Base-by-base conservation (phyloP, 2,888 invertebrate species). In the Aspidiotus destructor region DNA sequence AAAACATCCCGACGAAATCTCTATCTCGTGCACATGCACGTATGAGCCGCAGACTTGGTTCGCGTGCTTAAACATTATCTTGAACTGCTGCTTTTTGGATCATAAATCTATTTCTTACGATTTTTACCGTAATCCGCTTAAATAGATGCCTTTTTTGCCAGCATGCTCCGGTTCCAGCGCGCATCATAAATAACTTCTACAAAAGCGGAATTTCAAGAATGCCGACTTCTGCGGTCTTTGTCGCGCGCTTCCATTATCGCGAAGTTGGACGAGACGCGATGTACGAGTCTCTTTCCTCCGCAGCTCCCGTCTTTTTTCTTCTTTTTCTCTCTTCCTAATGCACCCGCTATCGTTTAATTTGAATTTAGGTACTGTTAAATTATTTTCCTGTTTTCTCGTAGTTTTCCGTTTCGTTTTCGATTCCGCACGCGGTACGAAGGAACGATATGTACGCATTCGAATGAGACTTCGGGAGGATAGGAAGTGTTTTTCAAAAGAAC, bases 101-200 rank as follows among this genome's bases (percentile, higher is more conserved):
- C 65, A 65, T 65, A 65, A 65, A 65, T 65, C 65, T 65, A 58
- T 65, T 65, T 58, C 65, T 65, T 58, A 41, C 65, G 41, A 41
- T 64, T 64, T 55, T 65, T 57, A 41, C 17, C n/a, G 44, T 65
- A 65, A 65, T 65, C 48, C 58, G 58, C 57, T 58, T 65, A 17
- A 58, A 41, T 53, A 65, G 65, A 65, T 65, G 65, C 52, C 57
- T 48, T 41, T 54, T 54, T 44, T 16, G 16, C 57, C 52, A 41
- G 44, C 58, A 16, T 28, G 40, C 28, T 58, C 58, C 53, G 48
- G 40, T 28, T 13, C 42, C 57, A 55, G 64, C 64, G 42, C 54
- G 52, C 64, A 41, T 64, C 58, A 65, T 65, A 65, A 65, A 65
- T 58, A 58, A 65, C 58, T 58, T 65, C 28, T 28, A 28, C 65